phyloP scores from a whole-genome alignment of 2,888 invertebrate genomes.

The Electrophaes corylata region DNA sequence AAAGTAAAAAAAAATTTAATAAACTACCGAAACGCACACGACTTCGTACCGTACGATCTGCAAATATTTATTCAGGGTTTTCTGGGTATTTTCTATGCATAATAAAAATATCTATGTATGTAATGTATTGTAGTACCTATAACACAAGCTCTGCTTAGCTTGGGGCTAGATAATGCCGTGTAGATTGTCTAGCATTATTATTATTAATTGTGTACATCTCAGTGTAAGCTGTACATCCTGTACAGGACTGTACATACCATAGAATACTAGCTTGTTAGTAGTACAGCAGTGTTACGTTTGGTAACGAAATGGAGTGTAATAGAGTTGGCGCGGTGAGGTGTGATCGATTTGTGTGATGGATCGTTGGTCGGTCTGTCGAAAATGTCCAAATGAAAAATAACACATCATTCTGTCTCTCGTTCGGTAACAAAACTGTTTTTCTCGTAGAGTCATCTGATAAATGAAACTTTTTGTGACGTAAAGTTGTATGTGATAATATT shows the following conservation, averaged over 20 bases:
- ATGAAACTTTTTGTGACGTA: slow-evolving; percentile 4
- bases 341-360: slow-evolving; percentile 21
- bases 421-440: slow-evolving; percentile 11
- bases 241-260: background rate
- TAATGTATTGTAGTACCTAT: too few relatives aligned
- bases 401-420: slow-evolving; percentile 7
- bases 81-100: too few relatives aligned
- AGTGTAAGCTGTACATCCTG: too few relatives aligned
- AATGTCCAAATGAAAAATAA: slow-evolving; percentile 18
- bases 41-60: too few relatives aligned
- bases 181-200: too few relatives aligned
- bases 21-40: too few relatives aligned
- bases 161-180: too few relatives aligned
- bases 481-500: background rate
- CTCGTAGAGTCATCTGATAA: slow-evolving; percentile 5
- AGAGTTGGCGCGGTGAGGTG: slow-evolving; percentile 13
- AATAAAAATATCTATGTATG: too few relatives aligned
- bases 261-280: background rate
- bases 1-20: too few relatives aligned
- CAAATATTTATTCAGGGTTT: too few relatives aligned
- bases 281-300: slow-evolving; percentile 35
- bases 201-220: background rate
- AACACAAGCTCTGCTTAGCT: too few relatives aligned
- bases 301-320: slow-evolving; percentile 35
- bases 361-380: slow-evolving; percentile 17